Conservation (phyloP, 2,797 vertebrate genomes). For the Peromyscus melanophrys region DNA sequence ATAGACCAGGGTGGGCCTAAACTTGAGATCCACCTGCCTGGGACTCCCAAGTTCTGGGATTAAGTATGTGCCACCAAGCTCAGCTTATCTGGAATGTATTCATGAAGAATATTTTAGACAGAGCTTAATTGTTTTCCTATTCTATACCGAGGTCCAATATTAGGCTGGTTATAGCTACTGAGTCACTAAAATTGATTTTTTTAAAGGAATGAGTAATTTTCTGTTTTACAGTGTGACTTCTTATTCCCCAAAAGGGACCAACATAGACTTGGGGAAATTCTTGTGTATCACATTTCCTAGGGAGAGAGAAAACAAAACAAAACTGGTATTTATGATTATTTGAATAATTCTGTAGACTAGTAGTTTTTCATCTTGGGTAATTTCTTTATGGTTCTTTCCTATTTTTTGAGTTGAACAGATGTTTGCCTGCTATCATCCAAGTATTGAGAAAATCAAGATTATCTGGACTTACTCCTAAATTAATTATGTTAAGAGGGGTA, state of each 20-base stretch:
- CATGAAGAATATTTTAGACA: background rate
- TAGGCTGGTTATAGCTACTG: background rate
- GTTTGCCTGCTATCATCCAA: background rate
- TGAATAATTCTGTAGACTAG: background rate
- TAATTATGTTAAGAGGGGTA: background rate
- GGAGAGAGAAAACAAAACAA: background rate
- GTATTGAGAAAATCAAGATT: background rate
- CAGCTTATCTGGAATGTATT: background rate
- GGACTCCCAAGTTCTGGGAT: background rate
- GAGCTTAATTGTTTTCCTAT: background rate
- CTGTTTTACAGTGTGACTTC: background rate
- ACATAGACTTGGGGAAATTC: background rate
- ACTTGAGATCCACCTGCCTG: background rate
- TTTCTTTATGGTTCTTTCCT: conserved; percentile 12
- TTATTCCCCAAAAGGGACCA: background rate
- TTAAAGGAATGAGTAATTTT: background rate
- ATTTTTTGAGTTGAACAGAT: background rate
- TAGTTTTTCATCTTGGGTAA: background rate
- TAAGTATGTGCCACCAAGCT: background rate
- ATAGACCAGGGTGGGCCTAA: background rate
- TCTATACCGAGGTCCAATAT: background rate
- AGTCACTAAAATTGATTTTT: background rate
- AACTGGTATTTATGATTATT: conserved; percentile 28
- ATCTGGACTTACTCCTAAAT: conserved; percentile 29
- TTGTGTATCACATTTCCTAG: background rate